Base-by-base conservation (phyloP, 1,140 invertebrate species). In the Neuroterus valhalla region DNA sequence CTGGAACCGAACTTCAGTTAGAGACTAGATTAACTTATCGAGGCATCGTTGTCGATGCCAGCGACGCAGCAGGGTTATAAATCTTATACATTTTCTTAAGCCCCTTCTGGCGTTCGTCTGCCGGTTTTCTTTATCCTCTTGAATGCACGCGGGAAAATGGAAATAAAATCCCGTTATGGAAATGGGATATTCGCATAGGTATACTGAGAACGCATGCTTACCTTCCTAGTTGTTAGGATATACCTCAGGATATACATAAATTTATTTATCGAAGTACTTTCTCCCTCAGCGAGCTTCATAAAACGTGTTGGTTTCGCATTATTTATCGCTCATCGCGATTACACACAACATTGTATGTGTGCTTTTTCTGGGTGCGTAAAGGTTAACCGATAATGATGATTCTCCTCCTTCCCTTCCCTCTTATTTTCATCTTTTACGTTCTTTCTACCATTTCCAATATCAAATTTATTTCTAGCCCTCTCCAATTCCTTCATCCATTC, bases 81-180 rank as follows among this genome's bases (percentile, higher is more conserved):
- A 62, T 62, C 46, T 52, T 62, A n/a, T n/a, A 62, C 55, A 62
- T 62, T 62, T 62, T 62, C 55, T 31, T 14, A 23, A 62, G 26
- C 2, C 21, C 8, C 15, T 38, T 52, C 26, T 21, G 19, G 21
- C n/a, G 15, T 15, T 68, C 21, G 66, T 45, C 48, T 44, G 26
- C 42, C 38, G 46, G 38, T 19, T 19, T 72, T 72, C 71, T 42
- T 66, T 55, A 66, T 52, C 45, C 71, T 50, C 31, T 5, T 50
- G 43, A 73, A 67, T 72, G 52, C 52, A 62, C 66, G n/a, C 71
- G 70, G 75, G 75, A 77, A 84, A 84, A 81, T 82, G 81, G 80
- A 81, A 84, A 84, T 84, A 82, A 81, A 80, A 82, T 82, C 78
- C 81, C 76, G 77, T 84, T 82, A 84, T 84, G 82, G 82, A 83